Percentiles rank a stretch among this genome's conserved stretches.
These are phyloP conservation scores for Pelusios castaneus DNA, from an alignment of 2,113 vertebrate genomes.

Conservation along the genomic window DNA sequence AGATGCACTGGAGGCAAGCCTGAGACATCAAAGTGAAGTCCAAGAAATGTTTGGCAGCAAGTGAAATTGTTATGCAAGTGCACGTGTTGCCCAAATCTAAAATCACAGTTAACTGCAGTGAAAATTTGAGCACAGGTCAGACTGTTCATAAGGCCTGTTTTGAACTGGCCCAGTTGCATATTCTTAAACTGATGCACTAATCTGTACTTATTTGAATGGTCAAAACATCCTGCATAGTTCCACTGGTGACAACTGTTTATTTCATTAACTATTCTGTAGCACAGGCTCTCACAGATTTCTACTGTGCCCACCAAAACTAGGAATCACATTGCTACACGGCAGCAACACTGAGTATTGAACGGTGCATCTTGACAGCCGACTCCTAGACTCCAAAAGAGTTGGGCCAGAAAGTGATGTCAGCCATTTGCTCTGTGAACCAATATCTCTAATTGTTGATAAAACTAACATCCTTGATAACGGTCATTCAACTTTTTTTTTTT, in stretches of 20 bases:
- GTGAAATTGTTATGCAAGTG: not conserved
- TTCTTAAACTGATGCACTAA: not conserved
- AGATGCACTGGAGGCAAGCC: not conserved
- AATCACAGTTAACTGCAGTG: not conserved
- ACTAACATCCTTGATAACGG: not conserved
- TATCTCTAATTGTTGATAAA: not conserved
- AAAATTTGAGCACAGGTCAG: not conserved
- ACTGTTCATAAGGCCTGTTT: not conserved
- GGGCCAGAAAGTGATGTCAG: constrained; percentile 38
- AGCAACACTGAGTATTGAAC: not conserved
- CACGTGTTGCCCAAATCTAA: not conserved
- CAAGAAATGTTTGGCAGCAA: not conserved
- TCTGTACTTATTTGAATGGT: not conserved
- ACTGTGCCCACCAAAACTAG: not conserved
- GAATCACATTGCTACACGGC: not conserved
- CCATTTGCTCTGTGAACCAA: not conserved
- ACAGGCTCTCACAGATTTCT: not conserved
- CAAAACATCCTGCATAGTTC: not conserved
- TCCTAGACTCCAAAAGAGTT: not conserved
- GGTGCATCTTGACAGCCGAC: constrained; percentile 6
- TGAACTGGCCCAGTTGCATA: not conserved
- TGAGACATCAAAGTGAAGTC: not conserved
- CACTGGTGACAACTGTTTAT: not conserved
- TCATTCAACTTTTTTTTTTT: not conserved
- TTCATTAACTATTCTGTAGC: not conserved